These are phyloP conservation scores for Pogonognathellus flavescens DNA, from an alignment of 1,140 invertebrate genomes.

Conservation along the genomic window DNA sequence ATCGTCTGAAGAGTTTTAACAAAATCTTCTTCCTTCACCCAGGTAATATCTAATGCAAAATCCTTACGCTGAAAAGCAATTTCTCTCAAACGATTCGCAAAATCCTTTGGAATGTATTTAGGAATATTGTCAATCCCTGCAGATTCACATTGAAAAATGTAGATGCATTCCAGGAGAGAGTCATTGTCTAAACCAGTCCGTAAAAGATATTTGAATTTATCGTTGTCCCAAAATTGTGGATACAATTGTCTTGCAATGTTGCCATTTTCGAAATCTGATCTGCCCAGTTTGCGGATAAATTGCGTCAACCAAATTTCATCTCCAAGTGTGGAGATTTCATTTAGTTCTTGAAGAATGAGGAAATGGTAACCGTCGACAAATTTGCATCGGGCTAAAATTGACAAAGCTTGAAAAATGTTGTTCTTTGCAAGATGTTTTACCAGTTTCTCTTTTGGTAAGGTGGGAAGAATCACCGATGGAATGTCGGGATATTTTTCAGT, in stretches of 20 bases:
- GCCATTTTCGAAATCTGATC: too few species aligned
- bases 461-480: not conserved
- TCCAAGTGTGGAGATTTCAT: not conserved
- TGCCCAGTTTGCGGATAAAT: not conserved
- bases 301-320: not conserved
- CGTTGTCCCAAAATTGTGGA: not conserved
- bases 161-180: not conserved
- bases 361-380: not conserved
- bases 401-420: conserved; percentile 13
- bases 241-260: too few species aligned
- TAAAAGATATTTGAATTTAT: conserved; percentile 28
- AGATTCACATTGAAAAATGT: conserved; percentile 13
- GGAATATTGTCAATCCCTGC: not conserved
- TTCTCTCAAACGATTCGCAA: conserved; percentile 17
- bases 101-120: not conserved
- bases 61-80: conserved; percentile 18
- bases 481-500: not conserved
- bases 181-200: not conserved
- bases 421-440: conserved; percentile 5
- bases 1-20: not conserved
- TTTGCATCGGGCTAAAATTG: conserved; percentile 1
- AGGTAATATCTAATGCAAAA: not conserved
- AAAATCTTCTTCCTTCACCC: not conserved
- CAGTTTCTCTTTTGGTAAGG: not conserved
- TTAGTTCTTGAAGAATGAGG: conserved; percentile 13